Percentiles rank a stretch among this genome's conserved stretches.
These are phyloP conservation scores for Adoxophyes honmai DNA, from an alignment of 1,140 invertebrate genomes.

Conservation along the genomic window DNA sequence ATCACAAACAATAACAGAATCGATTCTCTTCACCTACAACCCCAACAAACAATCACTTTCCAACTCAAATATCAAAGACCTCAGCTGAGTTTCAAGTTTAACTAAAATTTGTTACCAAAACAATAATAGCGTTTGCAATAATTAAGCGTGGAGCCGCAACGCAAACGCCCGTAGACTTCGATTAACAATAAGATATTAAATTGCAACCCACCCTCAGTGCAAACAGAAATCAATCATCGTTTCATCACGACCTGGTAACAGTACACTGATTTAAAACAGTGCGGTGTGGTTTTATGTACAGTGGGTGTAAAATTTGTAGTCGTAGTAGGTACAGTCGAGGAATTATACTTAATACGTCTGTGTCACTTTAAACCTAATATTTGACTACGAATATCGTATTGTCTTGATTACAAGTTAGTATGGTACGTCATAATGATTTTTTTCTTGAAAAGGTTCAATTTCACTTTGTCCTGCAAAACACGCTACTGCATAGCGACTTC, in stretches of 20 bases:
- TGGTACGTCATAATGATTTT: no score
- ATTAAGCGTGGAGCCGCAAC: constrained; percentile 46
- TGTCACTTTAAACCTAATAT: no score
- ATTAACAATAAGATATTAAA: constrained; percentile 75
- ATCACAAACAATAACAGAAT: neutral
- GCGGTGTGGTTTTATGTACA: neutral
- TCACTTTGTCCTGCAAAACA: no score
- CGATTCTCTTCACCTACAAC: neutral
- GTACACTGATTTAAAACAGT: neutral
- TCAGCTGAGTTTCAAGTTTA: neutral
- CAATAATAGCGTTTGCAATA: constrained; percentile 39
- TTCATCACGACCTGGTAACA: constrained; percentile 35
- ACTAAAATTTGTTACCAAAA: constrained; percentile 15
- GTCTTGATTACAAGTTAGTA: no score
- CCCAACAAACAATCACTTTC: constrained; percentile 2
- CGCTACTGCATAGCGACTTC: no score
- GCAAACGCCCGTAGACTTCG: constrained; percentile 33
- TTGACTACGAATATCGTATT: no score
- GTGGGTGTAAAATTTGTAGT: no score
- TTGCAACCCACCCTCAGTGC: constrained; percentile 60
- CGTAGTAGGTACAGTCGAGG: no score
- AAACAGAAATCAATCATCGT: constrained; percentile 74
- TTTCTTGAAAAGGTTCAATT: no score
- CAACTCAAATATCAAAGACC: constrained; percentile 11
- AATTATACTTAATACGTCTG: no score